phyloP scores from a whole-genome alignment of 1,140 invertebrate species.

The Babylonia areolata region DNA sequence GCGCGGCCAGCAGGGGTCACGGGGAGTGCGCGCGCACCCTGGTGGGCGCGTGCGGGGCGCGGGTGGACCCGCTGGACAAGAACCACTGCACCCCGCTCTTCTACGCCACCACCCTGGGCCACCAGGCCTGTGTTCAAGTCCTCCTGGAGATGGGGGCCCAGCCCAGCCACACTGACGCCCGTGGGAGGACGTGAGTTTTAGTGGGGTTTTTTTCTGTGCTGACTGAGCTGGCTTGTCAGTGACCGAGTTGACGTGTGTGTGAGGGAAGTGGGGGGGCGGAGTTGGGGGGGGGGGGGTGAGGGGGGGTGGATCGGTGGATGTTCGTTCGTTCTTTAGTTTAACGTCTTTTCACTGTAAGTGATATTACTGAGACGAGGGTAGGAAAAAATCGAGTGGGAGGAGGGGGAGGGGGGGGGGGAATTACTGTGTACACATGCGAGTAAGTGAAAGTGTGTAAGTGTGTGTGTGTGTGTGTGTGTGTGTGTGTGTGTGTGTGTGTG shows the following conservation, averaged over 20 bases:
- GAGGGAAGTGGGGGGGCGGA: not conserved
- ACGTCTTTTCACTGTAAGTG: too few relatives aligned
- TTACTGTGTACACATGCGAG: too few relatives aligned
- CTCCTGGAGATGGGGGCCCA: conserved; percentile 92
- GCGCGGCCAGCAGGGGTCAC: conserved; percentile 96
- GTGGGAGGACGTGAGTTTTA: conserved; percentile 87
- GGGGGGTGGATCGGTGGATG: too few relatives aligned
- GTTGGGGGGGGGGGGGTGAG: not conserved
- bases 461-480: not conserved
- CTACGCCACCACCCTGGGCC: conserved; percentile 96
- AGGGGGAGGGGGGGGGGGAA: too few relatives aligned
- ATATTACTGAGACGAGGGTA: too few relatives aligned
- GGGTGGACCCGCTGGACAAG: conserved; percentile 87
- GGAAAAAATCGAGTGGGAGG: not conserved
- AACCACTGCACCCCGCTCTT: conserved; percentile 93
- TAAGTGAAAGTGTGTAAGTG: not conserved
- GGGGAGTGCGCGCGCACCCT: conserved; percentile 93
- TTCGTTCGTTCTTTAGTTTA: too few relatives aligned
- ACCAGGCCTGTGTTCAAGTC: conserved; percentile 93
- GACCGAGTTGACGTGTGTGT: too few relatives aligned
- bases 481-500: too few relatives aligned
- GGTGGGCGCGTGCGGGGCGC: conserved; percentile 77
- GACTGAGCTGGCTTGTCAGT: too few relatives aligned
- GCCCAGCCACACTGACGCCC: conserved; percentile 92
- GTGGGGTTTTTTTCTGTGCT: too few relatives aligned